Evolutionary conservation across 2,888 invertebrate species (phyloP), one percentile per base, ranked within the genome.

Genomic region (Hyles lineata): DNA sequence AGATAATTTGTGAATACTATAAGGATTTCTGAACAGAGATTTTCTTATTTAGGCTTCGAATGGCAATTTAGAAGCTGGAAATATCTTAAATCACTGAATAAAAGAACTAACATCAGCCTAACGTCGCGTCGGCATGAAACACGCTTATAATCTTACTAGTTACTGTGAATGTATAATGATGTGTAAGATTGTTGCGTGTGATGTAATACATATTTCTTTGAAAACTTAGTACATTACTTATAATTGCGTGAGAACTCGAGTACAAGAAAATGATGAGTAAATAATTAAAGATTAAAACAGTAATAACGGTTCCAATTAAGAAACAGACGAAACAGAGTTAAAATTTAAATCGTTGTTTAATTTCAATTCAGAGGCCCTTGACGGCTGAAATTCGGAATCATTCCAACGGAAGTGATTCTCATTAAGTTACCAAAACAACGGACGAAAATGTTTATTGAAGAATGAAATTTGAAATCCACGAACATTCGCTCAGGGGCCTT

Each of bases 361-460:
- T 75, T 72, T 71, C 70, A 76, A 75, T 78, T 75, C 74, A 67
- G 77, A 74, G 71, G 72, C 69, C 73, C 74, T 75, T 76, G 74
- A 74, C 73, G 75, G 72, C 76, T 77, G 72, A 76, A 76, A 75
- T 77, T 79, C 71, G 75, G 72, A 70, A 76, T 78, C 77, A 79
- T 77, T 79, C 80, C 77, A 75, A 79, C 78, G 74, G 77, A 78
- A 81, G 76, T 78, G 77, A 81, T 83, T 83, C 82, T 80, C 80
- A 85, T 86, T 84, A 84, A 82, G 77, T 78, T 74, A 71, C 73
- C 75, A 79, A 82, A 81, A 82, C 79, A 82, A 76, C 74, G 78
- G 60, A 25, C 62, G 74, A 76, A 73, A 76, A 61, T 79, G 77
- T 82, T 83, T 83, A 82, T 79, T 74, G 78, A 75, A 76, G 78